Evolutionary conservation across 2,888 invertebrate genomes (phyloP), one percentile per base, ranked within the genome.

Genomic region (Sylvicola cinctus): DNA sequence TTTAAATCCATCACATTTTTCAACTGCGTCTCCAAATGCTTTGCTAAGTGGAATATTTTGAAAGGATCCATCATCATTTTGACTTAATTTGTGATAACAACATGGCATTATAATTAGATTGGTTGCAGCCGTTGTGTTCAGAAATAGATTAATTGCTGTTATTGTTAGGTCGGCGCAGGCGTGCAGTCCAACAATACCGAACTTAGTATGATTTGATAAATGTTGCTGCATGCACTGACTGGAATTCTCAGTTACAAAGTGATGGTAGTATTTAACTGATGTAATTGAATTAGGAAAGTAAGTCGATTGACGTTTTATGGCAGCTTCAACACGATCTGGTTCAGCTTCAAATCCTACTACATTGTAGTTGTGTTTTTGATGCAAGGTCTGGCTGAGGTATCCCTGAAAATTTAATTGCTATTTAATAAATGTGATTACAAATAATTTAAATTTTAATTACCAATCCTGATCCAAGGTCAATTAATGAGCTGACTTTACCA

Each of bases 391-490:
- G 40, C 74, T 72, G 31, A 81, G 56, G 47, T 81, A 79, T 1
- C 81, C n/a, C n/a, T n/a, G n/a, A n/a, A n/a, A n/a, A n/a, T n/a
- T n/a, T n/a, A n/a, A n/a, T n/a, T n/a, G n/a, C n/a, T n/a, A n/a
- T n/a, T n/a, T n/a, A n/a, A n/a, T n/a, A n/a, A n/a, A n/a, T n/a
- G n/a, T n/a, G n/a, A 81, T 75, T 75, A 50, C 37, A 63, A 59
- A 38, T 25, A 41, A 7, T 32, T 48, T 28, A 65, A 61, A 76
- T n/a, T n/a, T n/a, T n/a, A n/a, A n/a, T n/a, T n/a, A n/a, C 76
- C 60, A 80, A 55, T 5, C 81, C 81, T 12, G 73, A 68, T 11
- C 81, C 81, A 44, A 81, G 62, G 52, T 81, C 81, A 1, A 81
- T 61, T 14, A 81, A 56, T 47, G 43, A 44, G 70, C 74, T 31